Evolutionary conservation across 2,797 vertebrate species (phyloP).

Genomic region (Girardinus metallicus): DNA sequence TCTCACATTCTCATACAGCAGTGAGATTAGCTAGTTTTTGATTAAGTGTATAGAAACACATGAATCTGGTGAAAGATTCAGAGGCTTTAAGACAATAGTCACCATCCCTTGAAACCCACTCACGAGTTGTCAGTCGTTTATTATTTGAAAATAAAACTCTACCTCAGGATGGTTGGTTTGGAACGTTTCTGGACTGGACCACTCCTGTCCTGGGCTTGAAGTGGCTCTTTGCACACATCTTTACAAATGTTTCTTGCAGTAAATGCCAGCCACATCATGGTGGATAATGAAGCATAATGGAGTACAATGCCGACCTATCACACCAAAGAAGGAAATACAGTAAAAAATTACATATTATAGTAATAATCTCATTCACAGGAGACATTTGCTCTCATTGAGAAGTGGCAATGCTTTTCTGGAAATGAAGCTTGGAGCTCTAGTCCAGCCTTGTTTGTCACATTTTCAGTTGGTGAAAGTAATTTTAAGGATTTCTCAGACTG

Average conservation of each 20-base stretch:
- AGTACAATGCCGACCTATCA: conserved; percentile 90
- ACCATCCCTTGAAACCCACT: not conserved
- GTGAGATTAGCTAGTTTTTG: not conserved
- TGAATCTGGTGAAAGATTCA: not conserved
- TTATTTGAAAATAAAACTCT: conserved; percentile 15
- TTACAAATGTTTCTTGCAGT: conserved; percentile 93
- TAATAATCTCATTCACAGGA: not conserved
- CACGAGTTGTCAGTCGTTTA: not conserved
- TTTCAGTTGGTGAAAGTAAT: not conserved
- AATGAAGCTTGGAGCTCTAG: not conserved
- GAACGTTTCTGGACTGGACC: conserved; percentile 62
- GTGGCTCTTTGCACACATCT: conserved; percentile 90
- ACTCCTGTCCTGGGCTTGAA: conserved; percentile 77
- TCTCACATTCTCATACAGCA: not conserved
- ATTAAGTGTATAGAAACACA: not conserved
- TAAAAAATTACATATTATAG: not conserved
- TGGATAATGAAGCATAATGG: conserved; percentile 92
- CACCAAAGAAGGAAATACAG: not conserved
- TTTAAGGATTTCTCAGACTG: not conserved
- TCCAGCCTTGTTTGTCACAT: not conserved
- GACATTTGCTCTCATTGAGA: not conserved
- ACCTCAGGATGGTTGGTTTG: conserved; percentile 76
- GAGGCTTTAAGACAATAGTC: not conserved
- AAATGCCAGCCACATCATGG: conserved; percentile 92
- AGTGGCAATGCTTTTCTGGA: not conserved